Evolutionary conservation across 2,113 vertebrate genomes (phyloP).

Genomic region (Hippopotamus amphibius): DNA sequence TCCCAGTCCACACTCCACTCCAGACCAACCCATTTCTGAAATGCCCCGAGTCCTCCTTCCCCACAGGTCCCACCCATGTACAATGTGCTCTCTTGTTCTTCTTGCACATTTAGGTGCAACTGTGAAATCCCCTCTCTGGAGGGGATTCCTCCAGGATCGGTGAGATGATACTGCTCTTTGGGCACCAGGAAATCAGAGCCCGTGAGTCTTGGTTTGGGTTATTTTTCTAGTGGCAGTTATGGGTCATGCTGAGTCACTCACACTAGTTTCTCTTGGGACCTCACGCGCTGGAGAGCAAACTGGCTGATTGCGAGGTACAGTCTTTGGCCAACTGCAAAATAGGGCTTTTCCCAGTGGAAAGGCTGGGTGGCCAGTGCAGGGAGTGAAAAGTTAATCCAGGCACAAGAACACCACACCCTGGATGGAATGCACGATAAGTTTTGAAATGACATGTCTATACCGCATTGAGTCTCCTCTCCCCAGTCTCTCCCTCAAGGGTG

Average conservation of each 20-base stretch:
- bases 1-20: neutral
- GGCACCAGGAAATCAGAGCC: slow-evolving; percentile 35
- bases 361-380: neutral
- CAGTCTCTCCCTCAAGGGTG: neutral
- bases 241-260: neutral
- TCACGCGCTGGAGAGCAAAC: neutral
- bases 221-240: slow-evolving; percentile 19
- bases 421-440: neutral
- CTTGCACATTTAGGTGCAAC: neutral
- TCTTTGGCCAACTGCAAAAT: neutral
- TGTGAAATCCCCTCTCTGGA: slow-evolving; percentile 25
- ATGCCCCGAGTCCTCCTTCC: neutral
- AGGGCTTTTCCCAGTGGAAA: neutral
- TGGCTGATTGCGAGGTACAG: neutral
- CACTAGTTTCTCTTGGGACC: neutral
- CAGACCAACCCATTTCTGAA: neutral
- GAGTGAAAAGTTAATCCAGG: neutral
- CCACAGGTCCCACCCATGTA: neutral
- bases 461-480: neutral
- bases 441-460: neutral
- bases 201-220: neutral
- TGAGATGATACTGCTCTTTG: slow-evolving; percentile 11
- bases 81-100: neutral
- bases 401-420: neutral
- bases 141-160: slow-evolving; percentile 3